Evolutionary conservation across 2,888 invertebrate species (phyloP).

Genomic region (Xylocampa areola): DNA sequence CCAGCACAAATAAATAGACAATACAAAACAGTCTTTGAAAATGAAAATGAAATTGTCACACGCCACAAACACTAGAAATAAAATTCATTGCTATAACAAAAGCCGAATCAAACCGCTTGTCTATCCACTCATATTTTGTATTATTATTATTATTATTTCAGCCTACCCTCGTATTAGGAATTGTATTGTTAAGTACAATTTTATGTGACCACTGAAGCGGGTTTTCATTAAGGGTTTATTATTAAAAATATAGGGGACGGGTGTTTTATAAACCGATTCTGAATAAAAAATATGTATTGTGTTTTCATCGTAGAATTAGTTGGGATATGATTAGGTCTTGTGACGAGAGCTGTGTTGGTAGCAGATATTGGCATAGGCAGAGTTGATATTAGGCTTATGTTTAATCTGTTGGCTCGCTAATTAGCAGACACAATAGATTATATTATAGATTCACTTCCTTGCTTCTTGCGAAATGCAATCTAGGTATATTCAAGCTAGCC

Average conservation of each 20-base stretch:
- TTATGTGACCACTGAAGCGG: conserved; percentile 53
- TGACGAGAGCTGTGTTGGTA: background rate
- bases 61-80: too few relatives aligned
- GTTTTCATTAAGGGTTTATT: conserved; percentile 53
- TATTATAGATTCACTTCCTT: too few relatives aligned
- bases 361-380: too few relatives aligned
- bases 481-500: too few relatives aligned
- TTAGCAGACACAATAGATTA: too few relatives aligned
- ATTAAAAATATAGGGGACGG: conserved; percentile 51
- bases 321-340: background rate
- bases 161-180: conserved; percentile 28
- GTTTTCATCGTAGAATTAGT: conserved; percentile 6
- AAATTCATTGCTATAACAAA: conserved; percentile 41
- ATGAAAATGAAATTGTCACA: too few relatives aligned
- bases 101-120: conserved; percentile 43
- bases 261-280: conserved; percentile 25
- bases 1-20: too few relatives aligned
- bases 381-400: background rate
- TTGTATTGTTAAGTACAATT: conserved; percentile 41
- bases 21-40: too few relatives aligned
- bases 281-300: conserved; percentile 6
- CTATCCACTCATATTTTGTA: conserved; percentile 43
- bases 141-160: conserved; percentile 51
- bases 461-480: too few relatives aligned
- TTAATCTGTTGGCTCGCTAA: too few relatives aligned